Percentiles rank a stretch among this genome's conserved stretches.
Evolutionary conservation across 2,888 invertebrate species (phyloP).

Genomic region (Arge pagana): DNA sequence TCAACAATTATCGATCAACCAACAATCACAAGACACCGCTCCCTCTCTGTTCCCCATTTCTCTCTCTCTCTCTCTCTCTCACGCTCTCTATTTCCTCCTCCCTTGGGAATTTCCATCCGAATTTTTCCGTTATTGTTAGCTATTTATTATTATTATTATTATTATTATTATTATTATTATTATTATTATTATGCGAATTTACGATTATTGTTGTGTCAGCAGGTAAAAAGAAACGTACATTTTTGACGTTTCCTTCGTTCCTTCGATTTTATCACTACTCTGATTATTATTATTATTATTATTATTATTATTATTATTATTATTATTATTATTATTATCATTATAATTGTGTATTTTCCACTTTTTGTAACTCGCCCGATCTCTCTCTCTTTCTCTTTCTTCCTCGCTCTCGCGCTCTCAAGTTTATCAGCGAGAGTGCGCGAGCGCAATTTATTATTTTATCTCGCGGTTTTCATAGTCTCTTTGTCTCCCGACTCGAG

Average conservation of each 20-base stretch:
- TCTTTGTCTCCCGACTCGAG: no score
- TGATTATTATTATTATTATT: slow-evolving; percentile 21
- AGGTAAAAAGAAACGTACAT: neutral
- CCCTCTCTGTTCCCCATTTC: neutral
- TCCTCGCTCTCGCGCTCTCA: no score
- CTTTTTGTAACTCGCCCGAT: no score
- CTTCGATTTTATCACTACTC: neutral
- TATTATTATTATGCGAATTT: slow-evolving; percentile 17
- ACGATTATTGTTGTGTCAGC: slow-evolving; percentile 27
- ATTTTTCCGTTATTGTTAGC: neutral
- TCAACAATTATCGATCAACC: no score
- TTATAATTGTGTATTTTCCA: slow-evolving; percentile 32
- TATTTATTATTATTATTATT: slow-evolving; percentile 26
- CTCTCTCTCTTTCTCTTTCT: no score
- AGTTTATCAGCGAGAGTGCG: no score
- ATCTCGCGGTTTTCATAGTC: no score
- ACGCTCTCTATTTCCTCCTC: neutral
- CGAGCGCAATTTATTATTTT: no score
- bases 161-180: slow-evolving; percentile 30
- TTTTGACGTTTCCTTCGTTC: neutral
- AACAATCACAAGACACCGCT: no score
- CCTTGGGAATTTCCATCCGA: neutral
- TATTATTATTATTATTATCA: slow-evolving; percentile 35
- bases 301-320: slow-evolving; percentile 36
- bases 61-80: neutral